Conservation (phyloP, 2,888 invertebrate genomes). For the Pegoplata infirma region DNA sequence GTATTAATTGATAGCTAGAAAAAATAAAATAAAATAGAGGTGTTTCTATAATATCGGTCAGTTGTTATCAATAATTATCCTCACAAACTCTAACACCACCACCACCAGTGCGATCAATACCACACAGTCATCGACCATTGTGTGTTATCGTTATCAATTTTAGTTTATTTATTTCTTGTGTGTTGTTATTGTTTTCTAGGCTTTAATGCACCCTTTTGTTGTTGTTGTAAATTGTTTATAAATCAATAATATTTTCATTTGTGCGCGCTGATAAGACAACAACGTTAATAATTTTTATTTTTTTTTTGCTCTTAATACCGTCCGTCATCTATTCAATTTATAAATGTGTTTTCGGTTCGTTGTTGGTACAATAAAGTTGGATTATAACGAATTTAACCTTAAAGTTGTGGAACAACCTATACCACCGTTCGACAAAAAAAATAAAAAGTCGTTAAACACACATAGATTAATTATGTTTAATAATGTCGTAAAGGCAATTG, state of each 20-base stretch:
- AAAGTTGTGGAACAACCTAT: too few species aligned
- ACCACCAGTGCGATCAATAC: neutral
- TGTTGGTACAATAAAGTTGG: constrained; percentile 4
- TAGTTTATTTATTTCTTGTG: constrained; percentile 12
- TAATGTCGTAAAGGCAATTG: too few species aligned
- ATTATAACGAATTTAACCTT: too few species aligned
- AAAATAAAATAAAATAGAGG: too few species aligned
- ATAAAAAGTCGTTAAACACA: too few species aligned
- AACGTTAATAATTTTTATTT: constrained; percentile 29
- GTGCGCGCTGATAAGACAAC: constrained; percentile 35
- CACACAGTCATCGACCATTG: neutral
- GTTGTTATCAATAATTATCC: constrained; percentile 39
- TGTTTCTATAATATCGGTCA: constrained; percentile 41
- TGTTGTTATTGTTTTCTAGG: constrained; percentile 15
- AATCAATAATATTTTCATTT: constrained; percentile 46
- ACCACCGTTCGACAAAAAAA: too few species aligned
- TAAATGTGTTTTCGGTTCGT: neutral
- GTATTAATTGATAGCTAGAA: too few species aligned
- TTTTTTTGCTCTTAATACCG: constrained; percentile 5
- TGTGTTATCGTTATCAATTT: constrained; percentile 14
- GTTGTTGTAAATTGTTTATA: constrained; percentile 17
- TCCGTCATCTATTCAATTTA: constrained; percentile 22
- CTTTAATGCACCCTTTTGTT: constrained; percentile 31
- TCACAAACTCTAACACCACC: neutral
- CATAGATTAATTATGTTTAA: too few species aligned